Base-by-base conservation (phyloP, 2,113 vertebrate species). In the Prunella himalayana region DNA sequence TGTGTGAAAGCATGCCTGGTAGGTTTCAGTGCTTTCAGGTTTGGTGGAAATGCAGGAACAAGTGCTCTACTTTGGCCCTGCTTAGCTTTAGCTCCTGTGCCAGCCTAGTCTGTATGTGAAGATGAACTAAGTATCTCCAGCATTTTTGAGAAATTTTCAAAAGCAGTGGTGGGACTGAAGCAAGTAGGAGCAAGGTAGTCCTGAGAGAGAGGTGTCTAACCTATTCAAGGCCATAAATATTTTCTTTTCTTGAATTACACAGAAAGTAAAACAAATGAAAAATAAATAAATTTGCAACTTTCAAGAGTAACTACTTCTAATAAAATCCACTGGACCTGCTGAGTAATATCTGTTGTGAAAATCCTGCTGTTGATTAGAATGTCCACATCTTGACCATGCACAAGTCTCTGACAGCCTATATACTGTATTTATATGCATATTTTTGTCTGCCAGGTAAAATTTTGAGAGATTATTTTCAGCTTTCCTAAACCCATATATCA, bases 331-430 rank as follows among this genome's bases (percentile, higher is more conserved):
- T 28, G 8, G 14, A 78, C 59, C 39, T 71, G 4, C 31, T 54
- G 22, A 77, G 37, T 73, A 45, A 37, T 73, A 61, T 27, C 18
- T 47, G 3, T 13, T 28, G 31, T 25, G 18, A 70, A 50, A 21
- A 39, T 45, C 53, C 16, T 73, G 20, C 9, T 75, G 5, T 45
- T 76, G 77, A 39, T 39, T 61, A 81, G n/a, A 64, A 65, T 24
- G 27, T 41, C 37, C 12, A 39, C 5, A 31, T 13, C 6, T 49
- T 66, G 18, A 59, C 9, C 5, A 49, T 0, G 0, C 28, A 7
- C 10, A 77, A 59, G 25, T 39, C 16, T 82, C 56, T 80, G 27
- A 16, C 11, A 66, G 15, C 11, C 17, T 66, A 31, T 4, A 28
- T 13, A 18, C 11, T 76, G 11, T 30, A 44, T 63, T 72, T 80